These are phyloP conservation scores for Anguilla pacifica DNA, from an alignment of 2,797 vertebrate species.

Conservation along the genomic window DNA sequence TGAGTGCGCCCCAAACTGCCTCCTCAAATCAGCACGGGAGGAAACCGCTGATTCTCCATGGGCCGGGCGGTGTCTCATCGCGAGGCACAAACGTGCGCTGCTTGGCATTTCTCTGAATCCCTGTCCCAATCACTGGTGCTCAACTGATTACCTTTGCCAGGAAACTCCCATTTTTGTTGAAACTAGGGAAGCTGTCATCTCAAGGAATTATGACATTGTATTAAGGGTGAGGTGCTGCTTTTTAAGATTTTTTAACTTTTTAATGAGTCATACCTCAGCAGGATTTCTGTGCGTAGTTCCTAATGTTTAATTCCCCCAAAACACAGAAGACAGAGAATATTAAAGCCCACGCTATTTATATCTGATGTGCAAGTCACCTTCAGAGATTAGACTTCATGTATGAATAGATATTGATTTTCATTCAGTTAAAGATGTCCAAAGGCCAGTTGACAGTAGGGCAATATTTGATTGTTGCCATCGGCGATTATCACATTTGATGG, in stretches of 20 bases:
- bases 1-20: conserved; percentile 59
- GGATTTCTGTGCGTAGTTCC: background rate
- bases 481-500: too few relatives aligned
- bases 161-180: background rate
- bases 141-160: background rate
- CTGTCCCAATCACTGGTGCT: conserved; percentile 16
- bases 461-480: too few relatives aligned
- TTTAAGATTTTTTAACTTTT: background rate
- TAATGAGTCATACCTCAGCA: background rate
- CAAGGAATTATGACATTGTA: background rate
- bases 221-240: background rate
- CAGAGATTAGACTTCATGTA: background rate
- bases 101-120: background rate
- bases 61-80: conserved; percentile 44
- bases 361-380: background rate
- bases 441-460: too few relatives aligned
- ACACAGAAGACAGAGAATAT: background rate
- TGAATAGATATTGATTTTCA: background rate
- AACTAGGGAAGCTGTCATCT: conserved; percentile 8
- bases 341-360: background rate
- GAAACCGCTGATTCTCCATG: background rate
- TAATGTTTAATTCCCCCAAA: background rate
- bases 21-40: conserved; percentile 35
- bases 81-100: background rate
- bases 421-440: background rate